Base-by-base conservation (phyloP, 2,888 invertebrate genomes). In the Pterostichus niger region DNA sequence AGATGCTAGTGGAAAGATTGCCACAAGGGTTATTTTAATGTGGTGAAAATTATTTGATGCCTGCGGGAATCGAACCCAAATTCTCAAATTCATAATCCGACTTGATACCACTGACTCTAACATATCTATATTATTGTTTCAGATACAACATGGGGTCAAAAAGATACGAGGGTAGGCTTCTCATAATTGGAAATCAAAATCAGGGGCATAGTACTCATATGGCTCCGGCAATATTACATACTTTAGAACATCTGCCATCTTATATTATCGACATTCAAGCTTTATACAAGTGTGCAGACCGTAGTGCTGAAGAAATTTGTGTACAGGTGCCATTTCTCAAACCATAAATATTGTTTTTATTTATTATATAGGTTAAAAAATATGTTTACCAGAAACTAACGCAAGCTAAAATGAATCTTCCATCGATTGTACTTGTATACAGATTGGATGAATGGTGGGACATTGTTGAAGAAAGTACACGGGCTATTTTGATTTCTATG, bases 181-280 rank as follows among this genome's bases (percentile, higher is more conserved):
- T 89, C 9, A 84, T 90, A 40, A 86, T 88, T 17, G 89, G 89
- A 9, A 86, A 85, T 15, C 86, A 86, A 56, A 86, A 86, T 83
- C 89, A 89, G 86, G 94, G 93, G 15, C 92, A 94, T 85, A 93
- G 92, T 59, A 91, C 91, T 6, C 93, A 94, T 87, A 88, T 94
- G 46, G 91, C 92, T n/a, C 93, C 94, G 5, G 93, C 93, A 1
- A 85, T 94, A 44, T 88, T 94, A 49, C 92, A 93, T 87, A 88
- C 89, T 59, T 88, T 93, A 78, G 93, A 94, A 87, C 90, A 90
- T 86, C 86, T 91, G 77, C 91, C 91, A 0, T 88, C 89, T 40
- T 89, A 89, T 84, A 88, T 90, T n/a, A 86, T 92, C 15, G 91
- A 91, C 71, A 86, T 90, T 10, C 88, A 88, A 11, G 84, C 87